Evolutionary conservation across 2,113 vertebrate species (phyloP).

Genomic region (Hippocampus abdominalis): DNA sequence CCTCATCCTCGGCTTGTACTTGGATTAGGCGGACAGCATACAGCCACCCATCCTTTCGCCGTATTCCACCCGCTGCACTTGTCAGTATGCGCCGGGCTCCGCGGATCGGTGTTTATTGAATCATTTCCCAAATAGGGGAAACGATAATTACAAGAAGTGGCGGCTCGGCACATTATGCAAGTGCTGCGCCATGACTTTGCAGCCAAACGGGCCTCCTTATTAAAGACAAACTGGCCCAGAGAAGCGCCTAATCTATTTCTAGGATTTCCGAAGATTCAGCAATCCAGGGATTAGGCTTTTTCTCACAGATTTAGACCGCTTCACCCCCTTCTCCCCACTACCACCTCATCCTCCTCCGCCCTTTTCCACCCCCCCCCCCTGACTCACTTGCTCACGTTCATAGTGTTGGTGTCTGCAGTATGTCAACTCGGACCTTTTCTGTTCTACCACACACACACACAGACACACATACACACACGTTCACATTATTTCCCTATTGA

Average conservation of each 20-base stretch:
- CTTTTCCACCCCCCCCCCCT: conserved; percentile 18
- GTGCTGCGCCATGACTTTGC: conserved; percentile 78
- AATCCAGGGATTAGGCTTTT: conserved; percentile 77
- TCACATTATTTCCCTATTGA: conserved; percentile 4
- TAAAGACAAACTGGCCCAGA: conserved; percentile 66
- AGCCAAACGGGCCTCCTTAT: conserved; percentile 71
- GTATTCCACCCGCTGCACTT: conserved; percentile 50
- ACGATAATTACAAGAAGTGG: conserved; percentile 76
- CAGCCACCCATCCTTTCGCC: conserved; percentile 39
- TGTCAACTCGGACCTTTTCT: conserved; percentile 61
- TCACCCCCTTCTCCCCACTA: conserved; percentile 31
- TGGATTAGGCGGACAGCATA: conserved; percentile 50
- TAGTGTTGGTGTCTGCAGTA: conserved; percentile 71
- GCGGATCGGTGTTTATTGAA: conserved; percentile 77
- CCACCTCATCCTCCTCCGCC: conserved; percentile 6
- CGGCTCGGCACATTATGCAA: conserved; percentile 75
- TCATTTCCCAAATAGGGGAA: conserved; percentile 76
- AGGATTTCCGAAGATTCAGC: conserved; percentile 79
- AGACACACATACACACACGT: conserved; percentile 8
- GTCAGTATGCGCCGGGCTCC: conserved; percentile 67
- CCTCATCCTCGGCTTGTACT: conserved; percentile 47
- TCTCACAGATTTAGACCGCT: conserved; percentile 68
- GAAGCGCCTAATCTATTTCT: conserved; percentile 77
- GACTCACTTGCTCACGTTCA: conserved; percentile 13
- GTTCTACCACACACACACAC: conserved; percentile 21